Evolutionary conservation across 2,797 vertebrate species (phyloP), one percentile per base, ranked within the genome.

Genomic region (Remorina albescens): DNA sequence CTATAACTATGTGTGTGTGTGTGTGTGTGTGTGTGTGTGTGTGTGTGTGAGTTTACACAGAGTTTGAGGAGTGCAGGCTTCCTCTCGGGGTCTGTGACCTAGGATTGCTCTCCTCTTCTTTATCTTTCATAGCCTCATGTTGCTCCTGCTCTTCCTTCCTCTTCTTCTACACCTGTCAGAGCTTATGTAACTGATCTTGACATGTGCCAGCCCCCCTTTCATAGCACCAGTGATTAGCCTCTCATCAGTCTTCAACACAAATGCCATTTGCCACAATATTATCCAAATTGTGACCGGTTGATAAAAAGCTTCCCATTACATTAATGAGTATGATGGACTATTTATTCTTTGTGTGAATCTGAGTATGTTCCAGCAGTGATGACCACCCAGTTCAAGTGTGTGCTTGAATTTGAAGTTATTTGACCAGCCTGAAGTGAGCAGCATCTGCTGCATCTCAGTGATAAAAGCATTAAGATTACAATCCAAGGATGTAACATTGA

Each of bases 131-230:
- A 61, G 37, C 32, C 37, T 56, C 46, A 18, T 8, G 18, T n/a
- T 25, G 21, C 32, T 59, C 36, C 23, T 63, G 41, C 62, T 72
- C 39, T 50, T 60, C 60, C 56, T 47, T 9, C 32, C 64, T 71
- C 62, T 54, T 62, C 63, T 32, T 44, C 75, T 72, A 57, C 76
- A 86, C 84, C 80, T 88, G 78, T 71, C 75, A 69, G 57, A 71
- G 81, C 59, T 84, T 89, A 87, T 71, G 60, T 86, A 86, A 89
- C 73, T 32, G 60, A 66, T 67, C 75, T 78, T 82, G 80, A 83
- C 80, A 72, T 81, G 68, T 41, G n/a, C 65, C 58, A 64, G 72
- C 63, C 59, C 51, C 51, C 49, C 56, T 58, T 69, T 81, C 58
- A 82, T 59, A 65, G 78, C 76, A 61, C 50, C 58, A 75, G 76